A percentile compares a stretch with the other conserved stretches of the same genome.
Conservation (phyloP, 2,797 vertebrate genomes). For the Xenopus petersii region DNA sequence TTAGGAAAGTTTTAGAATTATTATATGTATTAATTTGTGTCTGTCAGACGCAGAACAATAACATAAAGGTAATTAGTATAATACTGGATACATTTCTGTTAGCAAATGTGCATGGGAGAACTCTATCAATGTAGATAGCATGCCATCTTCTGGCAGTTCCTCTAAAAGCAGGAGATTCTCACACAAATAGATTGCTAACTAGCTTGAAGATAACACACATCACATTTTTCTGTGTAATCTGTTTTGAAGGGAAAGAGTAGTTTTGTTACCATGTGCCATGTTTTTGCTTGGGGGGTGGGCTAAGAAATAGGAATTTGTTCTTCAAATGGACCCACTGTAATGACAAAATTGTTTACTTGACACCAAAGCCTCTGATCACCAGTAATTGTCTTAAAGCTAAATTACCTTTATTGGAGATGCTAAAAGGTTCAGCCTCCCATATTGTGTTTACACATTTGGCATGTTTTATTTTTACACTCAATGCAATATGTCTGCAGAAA, state of each 20-base stretch:
- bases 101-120: conserved; percentile 47
- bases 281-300: conserved; percentile 28
- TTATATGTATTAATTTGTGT: background rate
- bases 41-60: background rate
- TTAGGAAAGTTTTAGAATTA: background rate
- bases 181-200: conserved; percentile 5
- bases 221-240: conserved; percentile 21
- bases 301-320: conserved; percentile 47
- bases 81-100: background rate
- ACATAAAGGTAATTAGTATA: background rate
- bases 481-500: no score
- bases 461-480: no score
- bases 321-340: conserved; percentile 33
- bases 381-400: background rate
- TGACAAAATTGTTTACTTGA: background rate
- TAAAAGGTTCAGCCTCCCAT: conserved; percentile 18
- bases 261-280: conserved; percentile 21
- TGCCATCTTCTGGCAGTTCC: conserved; percentile 87
- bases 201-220: background rate
- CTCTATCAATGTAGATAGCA: conserved; percentile 83
- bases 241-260: conserved; percentile 25
- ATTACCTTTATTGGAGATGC: conserved; percentile 19
- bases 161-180: conserved; percentile 67
- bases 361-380: background rate
- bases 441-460: conserved; percentile 5